phyloP scores from a whole-genome alignment of 1,140 invertebrate genomes.

The Gerris buenoi region DNA sequence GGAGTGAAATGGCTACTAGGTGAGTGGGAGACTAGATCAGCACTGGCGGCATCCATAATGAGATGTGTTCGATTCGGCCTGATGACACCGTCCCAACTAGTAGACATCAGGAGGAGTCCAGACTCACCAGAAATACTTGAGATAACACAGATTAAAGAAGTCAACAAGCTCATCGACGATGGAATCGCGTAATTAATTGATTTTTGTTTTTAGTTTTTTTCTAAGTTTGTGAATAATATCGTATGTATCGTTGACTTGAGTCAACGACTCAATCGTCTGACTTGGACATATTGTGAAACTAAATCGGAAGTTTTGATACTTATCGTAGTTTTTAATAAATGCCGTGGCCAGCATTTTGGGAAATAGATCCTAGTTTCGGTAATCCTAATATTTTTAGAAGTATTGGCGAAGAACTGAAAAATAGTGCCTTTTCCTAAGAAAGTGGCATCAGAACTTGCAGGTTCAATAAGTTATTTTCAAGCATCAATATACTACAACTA shows the following conservation, averaged over 20 bases:
- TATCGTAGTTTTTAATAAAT: too few relatives aligned
- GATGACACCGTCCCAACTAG: conserved; percentile 54
- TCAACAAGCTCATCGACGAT: conserved; percentile 54
- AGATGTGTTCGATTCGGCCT: conserved; percentile 51
- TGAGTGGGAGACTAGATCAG: conserved; percentile 42
- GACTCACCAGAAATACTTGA: conserved; percentile 51
- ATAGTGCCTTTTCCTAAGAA: too few relatives aligned
- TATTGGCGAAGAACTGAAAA: too few relatives aligned
- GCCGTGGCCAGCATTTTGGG: too few relatives aligned
- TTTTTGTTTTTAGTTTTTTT: too few relatives aligned
- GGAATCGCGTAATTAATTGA: conserved; percentile 44
- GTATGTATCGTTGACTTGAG: not conserved
- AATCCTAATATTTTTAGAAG: too few relatives aligned
- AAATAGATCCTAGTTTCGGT: too few relatives aligned
- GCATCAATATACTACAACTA: too few relatives aligned
- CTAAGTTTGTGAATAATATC: too few relatives aligned
- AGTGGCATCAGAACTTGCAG: too few relatives aligned
- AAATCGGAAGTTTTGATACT: too few relatives aligned
- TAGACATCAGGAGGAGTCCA: conserved; percentile 49
- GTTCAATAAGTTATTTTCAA: too few relatives aligned
- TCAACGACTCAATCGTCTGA: not conserved
- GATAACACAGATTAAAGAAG: conserved; percentile 42
- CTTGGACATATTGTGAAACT: not conserved
- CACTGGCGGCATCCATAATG: conserved; percentile 38
- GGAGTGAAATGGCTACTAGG: conserved; percentile 53